Evolutionary conservation across 2,113 vertebrate genomes (phyloP).

Genomic region (Bambusicola thoracicus): DNA sequence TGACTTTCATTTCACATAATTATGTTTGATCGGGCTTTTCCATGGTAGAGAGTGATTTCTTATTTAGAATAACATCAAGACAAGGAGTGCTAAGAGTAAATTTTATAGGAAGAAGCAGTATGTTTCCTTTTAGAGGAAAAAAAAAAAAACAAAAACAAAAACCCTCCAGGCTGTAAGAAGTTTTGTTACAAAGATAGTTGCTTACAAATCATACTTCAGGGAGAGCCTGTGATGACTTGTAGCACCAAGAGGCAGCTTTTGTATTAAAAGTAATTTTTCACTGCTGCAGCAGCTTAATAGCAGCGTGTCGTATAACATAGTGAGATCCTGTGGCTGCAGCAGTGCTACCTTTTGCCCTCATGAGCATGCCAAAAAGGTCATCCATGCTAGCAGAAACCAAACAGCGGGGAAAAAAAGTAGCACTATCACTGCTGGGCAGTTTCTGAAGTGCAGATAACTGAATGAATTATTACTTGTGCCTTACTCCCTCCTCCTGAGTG

Average conservation of each 20-base stretch:
- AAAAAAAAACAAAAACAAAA: not conserved
- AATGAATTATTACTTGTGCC: not conserved
- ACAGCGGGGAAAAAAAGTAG: not conserved
- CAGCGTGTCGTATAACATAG: not conserved
- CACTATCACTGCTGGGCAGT: not conserved
- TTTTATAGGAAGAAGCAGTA: not conserved
- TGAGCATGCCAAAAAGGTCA: not conserved
- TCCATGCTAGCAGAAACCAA: not conserved
- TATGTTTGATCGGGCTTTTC: not conserved
- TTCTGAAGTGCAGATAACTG: not conserved
- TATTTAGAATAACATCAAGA: not conserved
- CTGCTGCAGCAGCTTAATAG: not conserved
- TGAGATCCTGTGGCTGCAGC: not conserved
- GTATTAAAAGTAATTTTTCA: not conserved
- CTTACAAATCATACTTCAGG: not conserved
- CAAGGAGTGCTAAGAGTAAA: not conserved
- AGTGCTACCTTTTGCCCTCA: not conserved
- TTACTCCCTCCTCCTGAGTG: accelerated
- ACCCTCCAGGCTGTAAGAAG: not conserved
- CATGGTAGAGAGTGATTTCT: not conserved
- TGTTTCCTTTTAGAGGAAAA: not conserved
- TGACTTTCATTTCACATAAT: not conserved
- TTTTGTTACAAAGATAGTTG: not conserved
- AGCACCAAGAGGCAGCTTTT: not conserved
- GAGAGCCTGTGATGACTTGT: not conserved